These are phyloP conservation scores for Hirtodrosophila cameraria DNA, from an alignment of 2,888 invertebrate species.

Conservation along the genomic window DNA sequence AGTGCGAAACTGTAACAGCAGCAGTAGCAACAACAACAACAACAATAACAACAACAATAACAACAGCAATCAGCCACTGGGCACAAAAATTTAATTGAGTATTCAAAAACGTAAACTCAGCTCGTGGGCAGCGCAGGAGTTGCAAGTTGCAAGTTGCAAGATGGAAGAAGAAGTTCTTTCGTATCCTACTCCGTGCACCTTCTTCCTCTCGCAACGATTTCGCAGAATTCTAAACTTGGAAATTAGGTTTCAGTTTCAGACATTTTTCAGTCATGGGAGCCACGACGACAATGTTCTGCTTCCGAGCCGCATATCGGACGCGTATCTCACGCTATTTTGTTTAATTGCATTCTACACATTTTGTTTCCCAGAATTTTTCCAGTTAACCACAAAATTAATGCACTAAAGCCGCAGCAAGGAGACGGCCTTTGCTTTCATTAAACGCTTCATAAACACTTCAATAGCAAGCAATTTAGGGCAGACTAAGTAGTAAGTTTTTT, in stretches of 20 bases:
- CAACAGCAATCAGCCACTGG: slow-evolving; percentile 50
- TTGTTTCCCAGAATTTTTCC: slow-evolving; percentile 69
- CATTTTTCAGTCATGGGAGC: slow-evolving; percentile 27
- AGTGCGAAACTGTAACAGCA: slow-evolving; percentile 74
- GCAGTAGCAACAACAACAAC: slow-evolving; percentile 29
- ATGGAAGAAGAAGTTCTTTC: slow-evolving; percentile 16
- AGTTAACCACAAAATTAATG: slow-evolving; percentile 75
- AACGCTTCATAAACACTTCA: slow-evolving; percentile 50
- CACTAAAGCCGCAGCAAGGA: slow-evolving; percentile 26
- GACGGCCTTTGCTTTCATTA: slow-evolving; percentile 38
- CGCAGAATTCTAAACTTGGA: slow-evolving; percentile 79
- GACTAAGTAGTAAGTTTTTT: too few species aligned
- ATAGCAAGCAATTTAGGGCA: slow-evolving; percentile 51
- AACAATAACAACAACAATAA: slow-evolving; percentile 28
- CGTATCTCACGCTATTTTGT: slow-evolving; percentile 81
- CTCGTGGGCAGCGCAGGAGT: slow-evolving; percentile 20
- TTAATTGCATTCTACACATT: slow-evolving; percentile 77
- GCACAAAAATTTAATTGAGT: slow-evolving; percentile 77
- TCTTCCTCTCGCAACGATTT: slow-evolving; percentile 49
- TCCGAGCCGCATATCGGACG: slow-evolving; percentile 60
- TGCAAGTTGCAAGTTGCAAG: slow-evolving; percentile 5
- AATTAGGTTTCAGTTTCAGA: slow-evolving; percentile 73
- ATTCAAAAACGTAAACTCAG: slow-evolving; percentile 74
- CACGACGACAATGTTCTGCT: slow-evolving; percentile 66
- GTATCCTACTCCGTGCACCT: slow-evolving; percentile 5